These are phyloP conservation scores for Arizona elegans DNA, from an alignment of 2,113 vertebrate genomes.

Conservation along the genomic window DNA sequence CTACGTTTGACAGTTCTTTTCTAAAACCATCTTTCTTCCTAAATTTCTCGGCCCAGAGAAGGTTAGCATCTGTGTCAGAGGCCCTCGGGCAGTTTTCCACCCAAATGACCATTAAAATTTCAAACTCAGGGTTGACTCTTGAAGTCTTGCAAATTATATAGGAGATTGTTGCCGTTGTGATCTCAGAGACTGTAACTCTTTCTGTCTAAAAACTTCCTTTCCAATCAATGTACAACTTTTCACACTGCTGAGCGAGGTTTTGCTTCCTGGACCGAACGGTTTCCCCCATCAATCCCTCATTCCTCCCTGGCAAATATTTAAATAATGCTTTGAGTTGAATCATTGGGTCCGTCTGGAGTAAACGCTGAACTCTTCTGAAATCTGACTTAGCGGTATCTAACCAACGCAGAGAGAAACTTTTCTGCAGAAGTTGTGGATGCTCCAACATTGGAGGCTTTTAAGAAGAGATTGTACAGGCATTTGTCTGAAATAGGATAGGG, in stretches of 20 bases:
- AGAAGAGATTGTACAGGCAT: too few species aligned
- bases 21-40: neutral
- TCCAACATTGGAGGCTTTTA: too few species aligned
- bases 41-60: neutral
- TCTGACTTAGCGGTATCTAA: neutral
- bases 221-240: neutral
- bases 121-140: rapidly evolving
- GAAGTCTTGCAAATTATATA: neutral
- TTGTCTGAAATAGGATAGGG: too few species aligned
- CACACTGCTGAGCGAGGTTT: neutral
- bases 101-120: neutral
- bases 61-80: neutral
- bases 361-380: neutral
- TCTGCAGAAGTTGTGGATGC: too few species aligned
- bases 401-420: neutral
- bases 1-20: neutral
- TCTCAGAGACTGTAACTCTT: neutral
- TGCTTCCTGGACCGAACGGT: neutral
- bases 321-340: neutral
- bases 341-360: neutral
- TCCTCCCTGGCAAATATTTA: neutral
- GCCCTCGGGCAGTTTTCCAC: neutral
- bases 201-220: neutral
- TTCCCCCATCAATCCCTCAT: neutral
- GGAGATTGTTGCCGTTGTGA: neutral